Base-by-base conservation (phyloP, 2,797 vertebrate species). In the Fratercula arctica region DNA sequence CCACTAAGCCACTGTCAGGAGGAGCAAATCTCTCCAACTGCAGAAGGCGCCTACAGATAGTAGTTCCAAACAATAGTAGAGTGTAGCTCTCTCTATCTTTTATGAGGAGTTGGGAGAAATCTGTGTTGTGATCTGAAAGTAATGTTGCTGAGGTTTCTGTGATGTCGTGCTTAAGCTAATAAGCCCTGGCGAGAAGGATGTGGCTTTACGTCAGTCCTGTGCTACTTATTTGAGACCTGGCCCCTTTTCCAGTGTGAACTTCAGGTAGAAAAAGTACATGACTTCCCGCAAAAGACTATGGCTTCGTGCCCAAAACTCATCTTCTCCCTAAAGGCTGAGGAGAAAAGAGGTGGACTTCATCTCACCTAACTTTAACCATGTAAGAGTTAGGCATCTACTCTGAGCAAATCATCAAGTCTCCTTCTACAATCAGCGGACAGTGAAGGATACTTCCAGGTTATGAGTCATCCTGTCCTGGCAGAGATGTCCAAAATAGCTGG, bases 381-480 rank as follows among this genome's bases (percentile, higher is more conserved):
- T 86, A 37, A 54, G 23, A 41, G 9, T 18, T n/a, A 45, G 46
- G 14, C 19, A 23, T 33, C 61, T 33, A 18, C 61, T 51, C 10
- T 17, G 69, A 63, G 60, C 17, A 74, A 69, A 64, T 31, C 66
- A 60, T 41, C 33, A 45, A 64, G 29, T 45, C 50, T 76, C 37
- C 54, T 69, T 45, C 67, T 74, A 29, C 33, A 45, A 66, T 29
- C 56, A 46, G 25, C 45, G 61, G 75, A 37, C 75, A 78, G 54
- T 33, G 35, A 93, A 11, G 56, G 80, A 93, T 45, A 64, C 61
- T 74, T 88, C 50, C 70, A 93, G 88, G 26, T 60, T 88, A 15
- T 85, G 80, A 95, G 41, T 93, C 94, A 93, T 54, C 56, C 72
- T 74, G 33, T 69, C 76, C 85, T 91, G 75, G 80, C 91, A 85